These are phyloP conservation scores for Mechanitis messenoides DNA, from an alignment of 2,888 invertebrate genomes.

Conservation along the genomic window DNA sequence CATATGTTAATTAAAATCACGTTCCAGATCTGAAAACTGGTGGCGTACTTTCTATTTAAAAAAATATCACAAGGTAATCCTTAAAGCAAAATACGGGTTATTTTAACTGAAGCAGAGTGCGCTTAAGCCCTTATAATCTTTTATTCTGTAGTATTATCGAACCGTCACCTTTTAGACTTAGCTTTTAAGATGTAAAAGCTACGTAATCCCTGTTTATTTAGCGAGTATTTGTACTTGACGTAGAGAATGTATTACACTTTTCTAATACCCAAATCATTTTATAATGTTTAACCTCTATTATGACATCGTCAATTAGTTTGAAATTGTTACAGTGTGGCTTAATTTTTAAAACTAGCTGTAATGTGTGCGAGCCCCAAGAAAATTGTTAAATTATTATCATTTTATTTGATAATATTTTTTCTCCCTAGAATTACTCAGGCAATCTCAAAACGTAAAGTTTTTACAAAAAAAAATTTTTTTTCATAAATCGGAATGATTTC, in stretches of 20 bases:
- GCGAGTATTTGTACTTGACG: background rate
- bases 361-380: no score
- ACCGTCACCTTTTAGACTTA: conserved; percentile 16
- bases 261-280: background rate
- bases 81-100: conserved; percentile 23
- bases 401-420: no score
- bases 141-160: conserved; percentile 25
- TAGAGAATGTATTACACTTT: background rate
- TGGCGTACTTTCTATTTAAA: background rate
- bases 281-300: background rate
- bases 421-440: no score
- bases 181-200: conserved; percentile 11
- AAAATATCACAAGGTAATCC: conserved; percentile 14
- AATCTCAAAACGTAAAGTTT: no score
- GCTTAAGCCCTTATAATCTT: conserved; percentile 21
- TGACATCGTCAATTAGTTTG: no score
- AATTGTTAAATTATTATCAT: no score
- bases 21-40: no score
- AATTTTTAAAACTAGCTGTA: no score
- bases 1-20: no score
- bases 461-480: no score
- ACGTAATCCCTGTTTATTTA: conserved; percentile 5
- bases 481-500: no score
- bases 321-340: no score
- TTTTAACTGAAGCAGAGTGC: conserved; percentile 17